Evolutionary conservation across 2,113 vertebrate species (phyloP).

Genomic region (Microcebus jonahi): DNA sequence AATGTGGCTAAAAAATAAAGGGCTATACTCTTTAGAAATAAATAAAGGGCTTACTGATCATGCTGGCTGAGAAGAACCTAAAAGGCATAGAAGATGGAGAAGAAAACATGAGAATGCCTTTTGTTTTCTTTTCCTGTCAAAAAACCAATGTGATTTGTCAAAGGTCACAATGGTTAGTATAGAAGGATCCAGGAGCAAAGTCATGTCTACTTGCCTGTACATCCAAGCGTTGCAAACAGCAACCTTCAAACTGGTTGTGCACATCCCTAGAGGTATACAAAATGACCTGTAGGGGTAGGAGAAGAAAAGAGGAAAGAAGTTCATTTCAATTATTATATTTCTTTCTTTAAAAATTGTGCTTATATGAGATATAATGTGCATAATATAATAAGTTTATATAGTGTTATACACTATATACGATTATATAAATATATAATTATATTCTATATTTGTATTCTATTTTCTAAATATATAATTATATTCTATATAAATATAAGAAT

Average conservation of each 20-base stretch:
- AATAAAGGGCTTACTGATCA: neutral
- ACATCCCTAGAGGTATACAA: neutral
- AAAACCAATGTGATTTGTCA: neutral
- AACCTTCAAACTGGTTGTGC: neutral
- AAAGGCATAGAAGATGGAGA: neutral
- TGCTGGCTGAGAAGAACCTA: neutral
- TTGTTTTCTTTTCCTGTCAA: neutral
- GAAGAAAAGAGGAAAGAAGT: neutral
- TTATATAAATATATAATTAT: too few species aligned
- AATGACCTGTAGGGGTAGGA: neutral
- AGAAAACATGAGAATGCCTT: neutral
- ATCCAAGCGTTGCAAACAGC: neutral
- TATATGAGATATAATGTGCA: neutral
- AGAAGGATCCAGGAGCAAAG: neutral
- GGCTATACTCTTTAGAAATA: neutral
- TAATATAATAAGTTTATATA: neutral
- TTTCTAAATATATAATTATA: too few species aligned
- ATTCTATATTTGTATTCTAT: too few species aligned
- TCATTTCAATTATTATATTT: neutral
- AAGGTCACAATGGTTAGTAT: neutral
- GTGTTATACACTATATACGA: too few species aligned
- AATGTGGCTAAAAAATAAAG: neutral
- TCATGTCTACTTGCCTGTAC: neutral
- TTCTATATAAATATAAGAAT: slow-evolving; percentile 2
- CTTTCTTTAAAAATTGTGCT: neutral